phyloP scores from a whole-genome alignment of 2,797 vertebrate genomes.

The Dendrocincla tyrannina region DNA sequence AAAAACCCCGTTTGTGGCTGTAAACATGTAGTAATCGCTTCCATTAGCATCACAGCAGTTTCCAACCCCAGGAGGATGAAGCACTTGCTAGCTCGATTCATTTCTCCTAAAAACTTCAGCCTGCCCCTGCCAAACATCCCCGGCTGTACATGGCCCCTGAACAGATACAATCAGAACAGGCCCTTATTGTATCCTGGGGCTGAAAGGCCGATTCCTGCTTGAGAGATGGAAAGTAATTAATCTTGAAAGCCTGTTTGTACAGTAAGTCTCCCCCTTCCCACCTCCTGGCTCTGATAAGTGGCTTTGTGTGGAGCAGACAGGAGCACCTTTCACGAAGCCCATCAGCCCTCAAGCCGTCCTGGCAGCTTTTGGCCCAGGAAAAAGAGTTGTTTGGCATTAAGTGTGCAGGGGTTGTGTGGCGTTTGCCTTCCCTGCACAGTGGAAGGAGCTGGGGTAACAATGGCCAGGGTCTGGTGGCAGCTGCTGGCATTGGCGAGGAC shows the following conservation, averaged over 20 bases:
- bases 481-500: slow-evolving; percentile 60
- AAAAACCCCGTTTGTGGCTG: not conserved
- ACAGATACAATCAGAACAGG: slow-evolving; percentile 70
- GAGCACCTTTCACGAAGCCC: slow-evolving; percentile 37
- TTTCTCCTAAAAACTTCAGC: slow-evolving; percentile 24
- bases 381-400: not conserved
- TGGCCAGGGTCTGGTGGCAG: slow-evolving; percentile 5
- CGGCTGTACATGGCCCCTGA: slow-evolving; percentile 19
- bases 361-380: not conserved
- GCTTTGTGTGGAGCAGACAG: slow-evolving; percentile 26
- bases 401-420: not conserved
- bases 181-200: slow-evolving; percentile 49
- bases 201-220: slow-evolving; percentile 45
- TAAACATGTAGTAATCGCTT: not conserved
- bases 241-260: slow-evolving; percentile 64
- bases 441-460: not conserved
- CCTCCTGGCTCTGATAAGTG: slow-evolving; percentile 18
- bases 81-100: not conserved
- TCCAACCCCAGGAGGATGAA: not conserved
- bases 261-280: slow-evolving; percentile 35
- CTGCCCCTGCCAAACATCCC: not conserved
- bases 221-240: slow-evolving; percentile 73
- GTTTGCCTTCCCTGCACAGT: not conserved
- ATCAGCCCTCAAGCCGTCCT: not conserved
- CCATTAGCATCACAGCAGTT: not conserved